These are phyloP conservation scores for Turnix velox DNA, from an alignment of 2,113 vertebrate genomes.

Conservation along the genomic window DNA sequence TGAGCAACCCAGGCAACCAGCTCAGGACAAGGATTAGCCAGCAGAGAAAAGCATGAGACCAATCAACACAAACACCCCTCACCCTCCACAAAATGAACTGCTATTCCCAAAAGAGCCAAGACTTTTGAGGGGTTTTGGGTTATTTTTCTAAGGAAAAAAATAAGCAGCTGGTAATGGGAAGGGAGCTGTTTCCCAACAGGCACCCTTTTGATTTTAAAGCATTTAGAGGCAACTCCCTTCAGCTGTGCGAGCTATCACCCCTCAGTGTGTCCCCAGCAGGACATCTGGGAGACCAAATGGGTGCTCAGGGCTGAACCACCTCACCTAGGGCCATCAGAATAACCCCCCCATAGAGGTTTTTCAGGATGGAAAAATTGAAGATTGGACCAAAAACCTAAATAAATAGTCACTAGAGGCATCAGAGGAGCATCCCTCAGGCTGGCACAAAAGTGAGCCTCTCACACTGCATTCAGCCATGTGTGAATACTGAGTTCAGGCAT, in stretches of 20 bases:
- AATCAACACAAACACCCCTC: accelerated
- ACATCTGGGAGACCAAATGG: accelerated
- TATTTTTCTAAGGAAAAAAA: neutral
- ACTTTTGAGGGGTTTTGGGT: too few species aligned
- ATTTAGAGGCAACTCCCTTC: neutral
- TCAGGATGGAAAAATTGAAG: neutral
- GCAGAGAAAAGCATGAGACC: neutral
- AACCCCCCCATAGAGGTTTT: accelerated
- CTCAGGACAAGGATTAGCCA: neutral
- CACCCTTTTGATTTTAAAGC: neutral
- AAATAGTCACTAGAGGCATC: accelerated
- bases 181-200: accelerated
- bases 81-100: accelerated
- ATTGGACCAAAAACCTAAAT: neutral
- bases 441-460: neutral
- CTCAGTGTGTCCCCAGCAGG: accelerated
- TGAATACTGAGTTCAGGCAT: neutral
- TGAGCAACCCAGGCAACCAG: accelerated
- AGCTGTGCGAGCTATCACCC: accelerated
- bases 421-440: accelerated
- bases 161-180: neutral
- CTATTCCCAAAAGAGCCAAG: neutral
- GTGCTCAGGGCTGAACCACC: too few species aligned
- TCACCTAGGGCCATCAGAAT: neutral
- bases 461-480: too few species aligned